Conservation (phyloP, 2,113 vertebrate genomes). For the Diglossa brunneiventris region DNA sequence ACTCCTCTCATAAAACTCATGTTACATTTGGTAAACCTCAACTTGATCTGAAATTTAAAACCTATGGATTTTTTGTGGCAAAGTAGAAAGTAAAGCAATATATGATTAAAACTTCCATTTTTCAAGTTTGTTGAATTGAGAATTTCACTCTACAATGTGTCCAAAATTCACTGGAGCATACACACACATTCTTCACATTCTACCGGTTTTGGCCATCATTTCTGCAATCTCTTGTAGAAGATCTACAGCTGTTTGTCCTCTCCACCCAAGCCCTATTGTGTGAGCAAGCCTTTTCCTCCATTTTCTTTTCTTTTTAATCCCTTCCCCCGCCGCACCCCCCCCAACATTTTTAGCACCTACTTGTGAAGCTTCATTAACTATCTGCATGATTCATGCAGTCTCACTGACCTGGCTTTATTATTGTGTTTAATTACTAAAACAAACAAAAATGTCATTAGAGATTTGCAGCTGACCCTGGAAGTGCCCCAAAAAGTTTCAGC, state of each 20-base stretch:
- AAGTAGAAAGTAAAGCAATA: neutral
- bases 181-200: neutral
- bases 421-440: neutral
- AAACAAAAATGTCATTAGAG: neutral
- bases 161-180: neutral
- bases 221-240: neutral
- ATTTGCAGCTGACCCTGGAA: neutral
- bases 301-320: neutral
- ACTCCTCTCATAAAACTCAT: neutral
- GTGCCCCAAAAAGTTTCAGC: neutral
- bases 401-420: neutral
- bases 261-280: neutral
- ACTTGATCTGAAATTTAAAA: neutral
- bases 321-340: fast-evolving
- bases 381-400: neutral
- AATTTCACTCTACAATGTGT: neutral
- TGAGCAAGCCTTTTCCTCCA: neutral
- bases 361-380: neutral
- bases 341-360: neutral
- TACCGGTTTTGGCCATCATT: neutral
- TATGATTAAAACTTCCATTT: neutral
- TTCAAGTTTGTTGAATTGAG: neutral
- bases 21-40: neutral
- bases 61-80: neutral
- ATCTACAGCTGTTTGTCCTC: neutral